These are phyloP conservation scores for Arrhamphus sclerolepis DNA, from an alignment of 2,797 vertebrate species.

Conservation along the genomic window DNA sequence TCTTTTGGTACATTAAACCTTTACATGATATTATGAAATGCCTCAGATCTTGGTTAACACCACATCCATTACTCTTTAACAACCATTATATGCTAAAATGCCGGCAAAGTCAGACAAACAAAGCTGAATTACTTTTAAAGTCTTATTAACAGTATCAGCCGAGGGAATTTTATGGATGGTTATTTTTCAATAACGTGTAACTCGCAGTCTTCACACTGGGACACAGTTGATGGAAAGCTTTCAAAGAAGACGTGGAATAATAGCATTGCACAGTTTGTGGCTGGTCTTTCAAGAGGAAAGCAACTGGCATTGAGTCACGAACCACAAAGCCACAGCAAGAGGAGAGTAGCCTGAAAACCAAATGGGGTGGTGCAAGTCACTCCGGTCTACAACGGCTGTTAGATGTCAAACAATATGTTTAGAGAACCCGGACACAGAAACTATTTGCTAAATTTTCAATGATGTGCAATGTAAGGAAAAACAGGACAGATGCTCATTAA, in stretches of 20 bases:
- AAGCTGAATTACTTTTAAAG: conserved; percentile 2
- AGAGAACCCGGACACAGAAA: conserved; percentile 45
- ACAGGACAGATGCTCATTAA: background rate
- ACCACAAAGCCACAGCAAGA: conserved; percentile 75
- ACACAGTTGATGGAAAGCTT: conserved; percentile 44
- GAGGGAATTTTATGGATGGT: conserved; percentile 8
- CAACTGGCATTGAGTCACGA: conserved; percentile 67
- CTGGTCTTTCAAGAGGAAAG: conserved; percentile 65
- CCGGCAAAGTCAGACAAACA: background rate
- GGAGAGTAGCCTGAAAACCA: conserved; percentile 61
- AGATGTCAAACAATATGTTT: conserved; percentile 65
- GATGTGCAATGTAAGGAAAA: conserved; percentile 19
- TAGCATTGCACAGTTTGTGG: conserved; percentile 41
- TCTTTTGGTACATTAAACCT: conserved; percentile 14
- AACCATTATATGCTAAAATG: background rate
- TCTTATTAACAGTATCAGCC: conserved; percentile 1
- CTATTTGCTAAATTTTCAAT: conserved; percentile 23
- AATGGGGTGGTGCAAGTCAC: conserved; percentile 64
- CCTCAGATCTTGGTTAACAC: conserved; percentile 2
- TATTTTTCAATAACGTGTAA: conserved; percentile 12
- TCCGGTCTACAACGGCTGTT: conserved; percentile 58
- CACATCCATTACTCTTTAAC: conserved; percentile 5
- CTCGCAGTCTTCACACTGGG: conserved; percentile 18
- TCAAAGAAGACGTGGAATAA: conserved; percentile 46
- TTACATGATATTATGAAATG: conserved; percentile 2